Evolutionary conservation across 1,140 invertebrate genomes (phyloP), one percentile per base, ranked within the genome.

Genomic region (Elysia chlorotica): DNA sequence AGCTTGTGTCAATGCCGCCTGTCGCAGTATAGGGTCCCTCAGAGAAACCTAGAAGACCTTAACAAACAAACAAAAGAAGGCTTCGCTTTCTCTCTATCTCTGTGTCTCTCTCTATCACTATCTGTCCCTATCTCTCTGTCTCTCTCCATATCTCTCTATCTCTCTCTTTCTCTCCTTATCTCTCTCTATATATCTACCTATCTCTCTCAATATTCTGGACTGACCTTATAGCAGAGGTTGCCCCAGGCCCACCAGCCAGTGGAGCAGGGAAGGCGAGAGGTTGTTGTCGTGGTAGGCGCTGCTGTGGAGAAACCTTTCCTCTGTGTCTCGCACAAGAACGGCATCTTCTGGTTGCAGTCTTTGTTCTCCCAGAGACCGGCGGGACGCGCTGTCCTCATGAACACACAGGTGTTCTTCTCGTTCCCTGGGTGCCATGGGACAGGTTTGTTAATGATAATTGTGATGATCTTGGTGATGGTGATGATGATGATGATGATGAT

Each of bases 271-370:
- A 56, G 30, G 10, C 25, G 38, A 17, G 6, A 31, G 28, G 65
- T 63, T 33, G 68, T 65, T 21, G 71, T 38, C 0, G 68, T 6
- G 2, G 71, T 78, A 17, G 75, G 63, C 1, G 65, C 53, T 0
- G 74, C 66, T 6, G 73, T 75, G n/a, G 76, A 75, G 65, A 71
- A 79, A 25, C 78, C 76, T 2, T 36, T 30, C 19, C 78, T 41
- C 1, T 72, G 65, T 4, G 28, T 38, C n/a, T 78, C 69, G 73
- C 77, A 78, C 5, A 78, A 70, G 28, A 61, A 78, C 28, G 70
- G 56, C 48, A 75, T 68, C n/a, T 19, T 41, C 0, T 72, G 69
- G 28, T 38, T 70, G 57, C 74, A 76, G n/a, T 71, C 59, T 23
- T 53, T 38, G 31, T 76, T 74, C 23, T 48, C 25, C 77, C 77